Conservation (phyloP, 2,113 vertebrate species). For the Labrus mixtus region DNA sequence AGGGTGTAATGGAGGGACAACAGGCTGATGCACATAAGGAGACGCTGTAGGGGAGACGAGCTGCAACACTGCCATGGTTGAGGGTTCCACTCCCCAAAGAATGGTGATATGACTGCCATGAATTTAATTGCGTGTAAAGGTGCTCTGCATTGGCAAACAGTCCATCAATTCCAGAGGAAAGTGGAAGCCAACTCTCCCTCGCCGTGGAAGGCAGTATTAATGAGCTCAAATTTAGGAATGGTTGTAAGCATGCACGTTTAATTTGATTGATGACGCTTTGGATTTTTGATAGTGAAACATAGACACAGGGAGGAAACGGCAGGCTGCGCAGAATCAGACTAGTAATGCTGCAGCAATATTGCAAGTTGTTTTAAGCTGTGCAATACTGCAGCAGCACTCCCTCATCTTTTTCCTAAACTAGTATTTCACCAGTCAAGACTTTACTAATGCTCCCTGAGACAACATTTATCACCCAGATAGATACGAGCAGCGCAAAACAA, state of each 20-base stretch:
- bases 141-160: neutral
- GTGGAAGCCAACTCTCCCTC: neutral
- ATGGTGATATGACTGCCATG: neutral
- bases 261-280: neutral
- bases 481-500: neutral
- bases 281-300: neutral
- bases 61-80: neutral
- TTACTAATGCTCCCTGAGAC: neutral
- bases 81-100: conserved; percentile 2
- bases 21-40: conserved; percentile 8
- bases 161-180: neutral
- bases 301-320: neutral
- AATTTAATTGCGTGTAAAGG: neutral
- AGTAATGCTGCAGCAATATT: neutral
- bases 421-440: neutral
- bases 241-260: neutral
- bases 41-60: conserved; percentile 3
- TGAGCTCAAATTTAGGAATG: neutral
- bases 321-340: neutral
- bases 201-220: no score
- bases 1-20: conserved; percentile 29
- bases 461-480: neutral
- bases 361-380: neutral
- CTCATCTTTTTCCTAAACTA: neutral
- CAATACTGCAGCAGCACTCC: neutral